These are phyloP conservation scores for Cassiopea andromeda DNA, from an alignment of 30 jellyfish, hydroid and myxozoan species.

Conservation along the genomic window DNA sequence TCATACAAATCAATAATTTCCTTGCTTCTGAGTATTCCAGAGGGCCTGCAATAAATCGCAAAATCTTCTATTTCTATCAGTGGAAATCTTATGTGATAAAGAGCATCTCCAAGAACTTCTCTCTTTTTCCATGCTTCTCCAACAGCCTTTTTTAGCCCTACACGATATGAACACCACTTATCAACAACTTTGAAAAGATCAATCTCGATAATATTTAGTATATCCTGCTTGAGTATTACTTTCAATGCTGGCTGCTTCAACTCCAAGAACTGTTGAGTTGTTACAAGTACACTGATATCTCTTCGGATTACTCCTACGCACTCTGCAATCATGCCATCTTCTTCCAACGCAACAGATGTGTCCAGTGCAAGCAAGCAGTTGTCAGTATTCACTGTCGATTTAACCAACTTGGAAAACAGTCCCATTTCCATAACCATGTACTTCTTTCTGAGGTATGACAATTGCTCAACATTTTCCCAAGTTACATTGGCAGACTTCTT, in stretches of 20 bases:
- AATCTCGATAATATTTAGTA: background rate
- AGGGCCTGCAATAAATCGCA: background rate
- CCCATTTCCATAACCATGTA: background rate
- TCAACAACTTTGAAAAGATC: slow-evolving; percentile 16
- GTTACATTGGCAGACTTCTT: background rate
- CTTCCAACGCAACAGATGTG: background rate
- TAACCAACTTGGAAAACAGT: background rate
- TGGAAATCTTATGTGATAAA: slow-evolving; percentile 3
- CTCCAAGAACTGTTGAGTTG: background rate
- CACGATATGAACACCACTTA: slow-evolving; percentile 18
- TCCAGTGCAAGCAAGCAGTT: background rate
- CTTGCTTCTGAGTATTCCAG: too few relatives aligned
- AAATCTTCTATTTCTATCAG: background rate
- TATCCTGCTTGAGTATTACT: background rate
- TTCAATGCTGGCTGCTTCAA: background rate
- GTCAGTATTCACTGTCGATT: background rate
- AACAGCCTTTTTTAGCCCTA: background rate
- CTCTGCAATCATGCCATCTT: background rate
- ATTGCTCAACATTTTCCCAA: slow-evolving; percentile 1
- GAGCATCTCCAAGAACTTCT: slow-evolving; percentile 15
- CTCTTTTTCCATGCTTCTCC: background rate
- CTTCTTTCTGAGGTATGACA: slow-evolving; percentile 11
- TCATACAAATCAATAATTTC: too few relatives aligned
- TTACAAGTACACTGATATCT: background rate
- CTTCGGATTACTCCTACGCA: slow-evolving; percentile 9